Percentiles rank a stretch among this genome's conserved stretches.
Evolutionary conservation across 2,113 vertebrate species (phyloP).

Genomic region (Salvelinus fontinalis): DNA sequence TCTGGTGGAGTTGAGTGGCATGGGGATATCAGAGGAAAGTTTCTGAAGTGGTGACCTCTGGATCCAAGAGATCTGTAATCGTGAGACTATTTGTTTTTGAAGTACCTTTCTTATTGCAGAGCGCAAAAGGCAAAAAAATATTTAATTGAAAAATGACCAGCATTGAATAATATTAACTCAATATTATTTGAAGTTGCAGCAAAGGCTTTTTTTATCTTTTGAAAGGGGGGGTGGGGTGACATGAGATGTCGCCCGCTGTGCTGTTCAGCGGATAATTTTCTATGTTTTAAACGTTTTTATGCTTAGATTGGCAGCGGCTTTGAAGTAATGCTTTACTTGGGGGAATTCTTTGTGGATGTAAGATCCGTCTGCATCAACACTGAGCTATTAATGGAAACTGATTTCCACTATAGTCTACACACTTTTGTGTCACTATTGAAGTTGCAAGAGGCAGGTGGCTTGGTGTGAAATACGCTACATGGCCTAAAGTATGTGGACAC

Average conservation of each 20-base stretch:
- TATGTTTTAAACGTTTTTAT: conserved; percentile 59
- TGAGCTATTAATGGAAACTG: conserved; percentile 21
- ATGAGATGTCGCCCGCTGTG: conserved; percentile 57
- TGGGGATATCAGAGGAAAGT: conserved; percentile 65
- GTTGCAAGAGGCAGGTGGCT: neutral
- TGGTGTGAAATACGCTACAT: no score
- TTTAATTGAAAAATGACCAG: conserved; percentile 63
- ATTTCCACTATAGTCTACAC: conserved; percentile 28
- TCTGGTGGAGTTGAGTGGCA: conserved; percentile 71
- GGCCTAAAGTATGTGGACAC: no score
- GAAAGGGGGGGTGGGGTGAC: conserved; percentile 48
- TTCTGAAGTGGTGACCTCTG: conserved; percentile 74
- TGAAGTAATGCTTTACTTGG: conserved; percentile 61
- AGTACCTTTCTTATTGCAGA: conserved; percentile 75
- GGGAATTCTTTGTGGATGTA: conserved; percentile 66
- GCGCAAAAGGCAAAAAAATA: conserved; percentile 65
- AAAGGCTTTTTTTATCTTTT: conserved; percentile 65
- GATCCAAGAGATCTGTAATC: conserved; percentile 73
- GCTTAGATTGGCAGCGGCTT: conserved; percentile 77
- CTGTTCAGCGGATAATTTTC: conserved; percentile 68
- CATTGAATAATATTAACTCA: conserved; percentile 66
- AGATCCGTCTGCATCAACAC: conserved; percentile 54
- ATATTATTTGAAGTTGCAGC: conserved; percentile 79
- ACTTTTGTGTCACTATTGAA: conserved; percentile 19
- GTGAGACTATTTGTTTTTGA: conserved; percentile 54